A percentile compares a stretch with the other conserved stretches of the same genome.
These are phyloP conservation scores for Diglossa cyanea DNA, from an alignment of 2,797 vertebrate genomes.

Conservation along the genomic window DNA sequence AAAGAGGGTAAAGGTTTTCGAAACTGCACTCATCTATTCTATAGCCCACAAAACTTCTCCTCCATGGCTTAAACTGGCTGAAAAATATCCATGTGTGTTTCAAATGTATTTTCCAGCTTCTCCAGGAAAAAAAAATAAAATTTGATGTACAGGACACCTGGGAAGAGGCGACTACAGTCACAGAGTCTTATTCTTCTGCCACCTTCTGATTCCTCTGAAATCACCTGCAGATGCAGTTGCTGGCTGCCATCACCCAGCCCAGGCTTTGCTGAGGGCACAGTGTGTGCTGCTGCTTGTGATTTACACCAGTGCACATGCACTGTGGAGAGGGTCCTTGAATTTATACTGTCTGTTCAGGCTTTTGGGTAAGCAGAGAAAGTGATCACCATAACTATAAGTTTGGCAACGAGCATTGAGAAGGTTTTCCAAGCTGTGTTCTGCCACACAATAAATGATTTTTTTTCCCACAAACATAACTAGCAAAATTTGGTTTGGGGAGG, in stretches of 20 bases:
- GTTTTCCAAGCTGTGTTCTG: background rate
- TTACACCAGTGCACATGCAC: rapidly evolving
- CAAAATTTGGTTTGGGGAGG: background rate
- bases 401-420: background rate
- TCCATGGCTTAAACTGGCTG: background rate
- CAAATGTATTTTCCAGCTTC: background rate
- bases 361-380: background rate
- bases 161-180: background rate
- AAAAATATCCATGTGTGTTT: background rate
- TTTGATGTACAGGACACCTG: background rate
- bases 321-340: background rate
- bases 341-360: background rate
- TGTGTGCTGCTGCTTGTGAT: rapidly evolving
- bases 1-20: background rate
- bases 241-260: background rate
- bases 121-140: background rate
- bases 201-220: background rate
- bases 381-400: rapidly evolving
- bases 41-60: background rate
- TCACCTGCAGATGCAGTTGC: background rate
- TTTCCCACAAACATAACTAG: background rate
- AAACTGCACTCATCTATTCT: background rate
- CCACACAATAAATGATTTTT: background rate
- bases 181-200: background rate
- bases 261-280: background rate